Evolutionary conservation across 2,888 invertebrate species (phyloP).

Genomic region (Acrobasis suavella): DNA sequence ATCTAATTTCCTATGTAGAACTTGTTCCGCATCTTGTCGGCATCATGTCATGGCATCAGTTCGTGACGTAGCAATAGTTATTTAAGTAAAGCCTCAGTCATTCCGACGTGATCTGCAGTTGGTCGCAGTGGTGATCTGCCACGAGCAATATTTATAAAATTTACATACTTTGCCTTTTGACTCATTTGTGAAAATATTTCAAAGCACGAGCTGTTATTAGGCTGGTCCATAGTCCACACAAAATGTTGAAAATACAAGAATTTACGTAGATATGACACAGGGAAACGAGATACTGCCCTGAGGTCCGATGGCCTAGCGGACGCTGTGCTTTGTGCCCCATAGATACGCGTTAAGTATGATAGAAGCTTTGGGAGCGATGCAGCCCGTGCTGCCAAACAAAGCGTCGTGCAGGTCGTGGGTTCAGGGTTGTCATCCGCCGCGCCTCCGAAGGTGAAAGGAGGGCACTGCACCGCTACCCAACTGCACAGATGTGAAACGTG

Average conservation of each 20-base stretch:
- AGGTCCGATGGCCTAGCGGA: too few species aligned
- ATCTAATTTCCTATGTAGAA: neutral
- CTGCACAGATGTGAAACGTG: slow-evolving; percentile 16
- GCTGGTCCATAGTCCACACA: too few species aligned
- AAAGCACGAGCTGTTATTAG: too few species aligned
- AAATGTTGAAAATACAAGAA: too few species aligned
- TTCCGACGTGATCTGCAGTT: neutral
- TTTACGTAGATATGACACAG: too few species aligned
- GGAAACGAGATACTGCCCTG: too few species aligned
- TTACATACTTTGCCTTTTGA: too few species aligned
- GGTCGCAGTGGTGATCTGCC: neutral
- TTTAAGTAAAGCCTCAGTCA: neutral
- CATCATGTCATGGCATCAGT: neutral
- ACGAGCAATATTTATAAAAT: too few species aligned
- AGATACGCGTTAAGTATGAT: too few species aligned
- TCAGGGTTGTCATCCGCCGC: slow-evolving; percentile 46
- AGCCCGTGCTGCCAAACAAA: slow-evolving; percentile 2
- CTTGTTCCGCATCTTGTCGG: neutral
- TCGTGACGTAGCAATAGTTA: neutral
- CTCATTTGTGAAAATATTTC: too few species aligned
- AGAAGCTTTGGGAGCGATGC: neutral
- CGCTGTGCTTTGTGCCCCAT: too few species aligned
- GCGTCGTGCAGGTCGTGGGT: slow-evolving; percentile 38
- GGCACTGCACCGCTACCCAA: slow-evolving; percentile 51
- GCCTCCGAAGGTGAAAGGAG: slow-evolving; percentile 59